Base-by-base conservation (phyloP, 1,140 invertebrate genomes). In the Hyphantria cunea region DNA sequence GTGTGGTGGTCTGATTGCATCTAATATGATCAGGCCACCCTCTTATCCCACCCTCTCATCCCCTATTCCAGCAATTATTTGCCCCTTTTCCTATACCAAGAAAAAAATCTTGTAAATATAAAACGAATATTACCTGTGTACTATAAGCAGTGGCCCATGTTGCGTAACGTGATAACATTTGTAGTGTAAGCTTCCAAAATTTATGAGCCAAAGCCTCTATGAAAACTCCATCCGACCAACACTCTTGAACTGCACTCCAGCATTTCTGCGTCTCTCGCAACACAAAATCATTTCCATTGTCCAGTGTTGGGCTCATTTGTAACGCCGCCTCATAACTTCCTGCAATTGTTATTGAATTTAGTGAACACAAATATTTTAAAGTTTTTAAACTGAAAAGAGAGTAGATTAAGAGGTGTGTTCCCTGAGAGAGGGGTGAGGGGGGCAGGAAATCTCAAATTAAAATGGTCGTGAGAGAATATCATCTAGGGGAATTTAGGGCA, bases 161-260 rank as follows among this genome's bases (percentile, higher is more conserved):
- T 17, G 91, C 89, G 84, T 96, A 96, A 70, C 97, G 93, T 25
- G 95, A 93, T 15, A 97, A 72, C 31, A 98, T 91, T 91, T 98
- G 96, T 25, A 98, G 87, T 47, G 93, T 95, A 6, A 98, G 91
- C 86, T 97, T 98, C 94, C 96, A 98, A 90, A 98, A 97, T 77
- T 96, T 94, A 70, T 95, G 94, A 68, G 94, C 92, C 0, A 98
- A 81, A 51, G 95, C 94, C 4, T 92, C 82, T 32, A 98, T 90
- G 85, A 94, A 97, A 1, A 97, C 91, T 12, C 95, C 94, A 12
- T 94, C 91, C 0, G 92, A 90, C 96, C 96, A 98, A 79, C 95
- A 96, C 8, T 92, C 91, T 41, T 91, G 72, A 14, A 97, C 65
- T 73, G 93, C 93, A 49, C 90, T 82, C 93, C 93, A 95, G 49